Percentiles rank a stretch among this genome's conserved stretches.
Evolutionary conservation across 2,113 vertebrate species (phyloP).

Genomic region (Atrichornis clamosus): DNA sequence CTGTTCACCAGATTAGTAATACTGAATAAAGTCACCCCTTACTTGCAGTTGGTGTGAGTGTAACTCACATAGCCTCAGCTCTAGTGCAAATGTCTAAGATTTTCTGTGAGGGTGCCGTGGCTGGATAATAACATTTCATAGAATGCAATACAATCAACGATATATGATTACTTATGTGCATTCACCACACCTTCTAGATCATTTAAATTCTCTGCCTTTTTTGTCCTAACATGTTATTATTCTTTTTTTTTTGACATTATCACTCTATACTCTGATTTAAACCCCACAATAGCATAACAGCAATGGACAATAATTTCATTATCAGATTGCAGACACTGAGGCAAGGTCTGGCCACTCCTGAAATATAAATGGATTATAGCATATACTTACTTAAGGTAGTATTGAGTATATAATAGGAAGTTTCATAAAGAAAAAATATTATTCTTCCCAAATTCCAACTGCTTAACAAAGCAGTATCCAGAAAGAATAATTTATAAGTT

Average conservation of each 20-base stretch:
- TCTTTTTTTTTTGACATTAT: not conserved
- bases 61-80: not conserved
- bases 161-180: not conserved
- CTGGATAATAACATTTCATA: not conserved
- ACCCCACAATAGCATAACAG: not conserved
- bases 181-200: not conserved
- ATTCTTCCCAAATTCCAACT: not conserved
- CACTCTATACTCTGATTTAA: not conserved
- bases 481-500: not conserved
- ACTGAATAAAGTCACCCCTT: not conserved
- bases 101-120: not conserved
- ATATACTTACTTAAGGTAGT: not conserved
- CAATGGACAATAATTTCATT: not conserved
- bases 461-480: not conserved
- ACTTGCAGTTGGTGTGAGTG: not conserved
- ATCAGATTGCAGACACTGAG: not conserved
- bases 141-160: not conserved
- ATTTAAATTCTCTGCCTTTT: not conserved
- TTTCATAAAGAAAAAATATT: not conserved
- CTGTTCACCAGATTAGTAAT: not conserved
- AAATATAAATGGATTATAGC: not conserved
- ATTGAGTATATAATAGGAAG: not conserved
- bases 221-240: not conserved
- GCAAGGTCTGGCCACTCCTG: not conserved
- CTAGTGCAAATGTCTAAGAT: not conserved